A percentile compares a stretch with the other conserved stretches of the same genome.
phyloP scores from a whole-genome alignment of 2,113 vertebrate genomes.

The Neofelis nebulosa region DNA sequence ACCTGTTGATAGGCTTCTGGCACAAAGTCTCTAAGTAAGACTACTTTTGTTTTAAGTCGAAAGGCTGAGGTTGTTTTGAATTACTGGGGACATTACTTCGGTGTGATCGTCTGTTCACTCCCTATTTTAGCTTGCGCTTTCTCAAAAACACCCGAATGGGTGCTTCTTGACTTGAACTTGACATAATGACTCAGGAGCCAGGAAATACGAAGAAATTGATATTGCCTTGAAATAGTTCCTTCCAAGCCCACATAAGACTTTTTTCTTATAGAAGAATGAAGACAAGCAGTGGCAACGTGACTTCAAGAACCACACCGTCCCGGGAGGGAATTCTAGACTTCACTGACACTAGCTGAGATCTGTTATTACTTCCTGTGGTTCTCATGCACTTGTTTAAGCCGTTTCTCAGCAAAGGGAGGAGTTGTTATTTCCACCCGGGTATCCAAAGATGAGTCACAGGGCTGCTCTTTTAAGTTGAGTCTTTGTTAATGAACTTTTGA shows the following conservation, averaged over 20 bases:
- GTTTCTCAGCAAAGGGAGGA: slow-evolving; percentile 78
- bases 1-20: not conserved
- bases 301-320: not conserved
- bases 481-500: slow-evolving; percentile 47
- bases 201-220: not conserved
- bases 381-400: slow-evolving; percentile 7
- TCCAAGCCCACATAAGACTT: not conserved
- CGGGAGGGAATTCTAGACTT: not conserved
- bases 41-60: not conserved
- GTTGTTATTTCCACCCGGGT: slow-evolving; percentile 67
- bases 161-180: not conserved
- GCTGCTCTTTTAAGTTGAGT: not conserved
- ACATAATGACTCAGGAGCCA: slow-evolving; percentile 15
- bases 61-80: not conserved
- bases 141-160: not conserved
- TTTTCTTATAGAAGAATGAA: not conserved
- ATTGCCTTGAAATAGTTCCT: not conserved
- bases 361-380: slow-evolving; percentile 54
- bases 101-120: not conserved
- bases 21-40: not conserved
- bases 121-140: slow-evolving; percentile 13
- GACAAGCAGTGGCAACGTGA: not conserved
- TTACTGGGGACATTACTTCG: not conserved
- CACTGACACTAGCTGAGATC: not conserved
- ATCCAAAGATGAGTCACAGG: slow-evolving; percentile 76